Conservation (phyloP, 2,797 vertebrate genomes). For the Calcarius lapponicus region DNA sequence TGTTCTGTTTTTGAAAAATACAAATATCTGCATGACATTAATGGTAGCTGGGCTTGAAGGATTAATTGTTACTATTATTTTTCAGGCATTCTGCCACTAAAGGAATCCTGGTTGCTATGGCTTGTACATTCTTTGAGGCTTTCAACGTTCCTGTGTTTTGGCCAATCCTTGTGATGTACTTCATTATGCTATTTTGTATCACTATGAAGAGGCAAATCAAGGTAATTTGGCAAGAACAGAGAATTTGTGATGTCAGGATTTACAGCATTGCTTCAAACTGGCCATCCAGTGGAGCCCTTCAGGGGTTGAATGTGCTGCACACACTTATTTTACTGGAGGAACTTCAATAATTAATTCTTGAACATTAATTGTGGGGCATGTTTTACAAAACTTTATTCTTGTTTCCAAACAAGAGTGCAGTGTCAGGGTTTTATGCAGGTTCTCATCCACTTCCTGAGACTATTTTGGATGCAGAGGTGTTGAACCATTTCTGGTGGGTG, state of each 20-base stretch:
- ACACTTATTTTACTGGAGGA: not conserved
- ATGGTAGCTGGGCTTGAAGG: not conserved
- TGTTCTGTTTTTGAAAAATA: not conserved
- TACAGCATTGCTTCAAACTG: not conserved
- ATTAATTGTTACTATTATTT: constrained; percentile 10
- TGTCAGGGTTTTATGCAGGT: not conserved
- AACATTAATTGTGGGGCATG: not conserved
- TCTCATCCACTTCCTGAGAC: not conserved
- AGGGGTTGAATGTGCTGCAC: not conserved
- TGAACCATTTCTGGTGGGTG: not conserved
- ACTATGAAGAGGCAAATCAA: constrained; percentile 99
- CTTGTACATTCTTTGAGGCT: constrained; percentile 97
- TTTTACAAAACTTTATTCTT: not conserved
- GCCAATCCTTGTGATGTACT: constrained; percentile 99
- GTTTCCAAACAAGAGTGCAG: not conserved
- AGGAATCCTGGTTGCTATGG: constrained; percentile 96
- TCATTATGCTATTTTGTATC: constrained; percentile 99
- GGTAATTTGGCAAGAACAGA: constrained; percentile 72
- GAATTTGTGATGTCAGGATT: not conserved
- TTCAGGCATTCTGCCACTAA: constrained; percentile 97
- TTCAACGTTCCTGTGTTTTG: constrained; percentile 99
- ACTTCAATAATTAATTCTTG: not conserved
- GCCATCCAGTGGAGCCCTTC: not conserved
- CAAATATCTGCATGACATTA: not conserved
- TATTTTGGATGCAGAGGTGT: not conserved